A percentile compares a stretch with the other conserved stretches of the same genome.
Evolutionary conservation across 2,888 invertebrate genomes (phyloP).

Genomic region (Lasioglossum villosulum): DNA sequence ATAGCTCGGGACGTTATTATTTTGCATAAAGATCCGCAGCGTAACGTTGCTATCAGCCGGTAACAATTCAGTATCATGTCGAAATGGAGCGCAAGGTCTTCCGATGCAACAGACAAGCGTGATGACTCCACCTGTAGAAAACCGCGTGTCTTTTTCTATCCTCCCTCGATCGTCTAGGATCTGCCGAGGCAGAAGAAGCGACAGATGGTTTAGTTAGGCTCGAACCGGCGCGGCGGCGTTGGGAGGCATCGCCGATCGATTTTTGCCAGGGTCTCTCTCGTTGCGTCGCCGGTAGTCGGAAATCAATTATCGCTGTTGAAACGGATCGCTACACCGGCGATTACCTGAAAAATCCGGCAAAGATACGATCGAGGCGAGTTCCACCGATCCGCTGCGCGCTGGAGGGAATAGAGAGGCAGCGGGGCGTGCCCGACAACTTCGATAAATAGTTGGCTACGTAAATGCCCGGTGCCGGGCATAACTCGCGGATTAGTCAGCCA

Average conservation of each 20-base stretch:
- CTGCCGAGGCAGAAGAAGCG: not conserved
- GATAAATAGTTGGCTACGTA: conserved; percentile 53
- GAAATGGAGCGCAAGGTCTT: not conserved
- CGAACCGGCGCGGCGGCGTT: not conserved
- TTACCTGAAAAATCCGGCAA: conserved; percentile 39
- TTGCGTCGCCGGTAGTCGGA: conserved; percentile 27
- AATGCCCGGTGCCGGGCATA: conserved; percentile 52
- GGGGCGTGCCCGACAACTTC: conserved; percentile 36
- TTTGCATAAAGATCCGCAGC: not conserved
- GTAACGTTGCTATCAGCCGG: not conserved
- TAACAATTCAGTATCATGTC: not conserved
- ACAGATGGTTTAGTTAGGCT: conserved; percentile 2
- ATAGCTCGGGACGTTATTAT: not conserved
- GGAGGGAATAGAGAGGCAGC: conserved; percentile 22
- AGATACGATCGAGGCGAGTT: conserved; percentile 26
- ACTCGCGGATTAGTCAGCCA: conserved; percentile 60
- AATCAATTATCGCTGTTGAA: conserved; percentile 56
- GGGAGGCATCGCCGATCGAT: conserved; percentile 13
- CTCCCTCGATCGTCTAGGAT: not conserved
- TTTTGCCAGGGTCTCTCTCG: conserved; percentile 8
- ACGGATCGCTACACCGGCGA: conserved; percentile 31
- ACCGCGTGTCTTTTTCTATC: not conserved
- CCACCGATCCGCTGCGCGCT: not conserved
- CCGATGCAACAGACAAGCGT: not conserved
- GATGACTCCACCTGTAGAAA: not conserved